Percentiles rank a stretch among this genome's conserved stretches.
Evolutionary conservation across 1,140 invertebrate genomes (phyloP).

Genomic region (Kradibia gibbosae): DNA sequence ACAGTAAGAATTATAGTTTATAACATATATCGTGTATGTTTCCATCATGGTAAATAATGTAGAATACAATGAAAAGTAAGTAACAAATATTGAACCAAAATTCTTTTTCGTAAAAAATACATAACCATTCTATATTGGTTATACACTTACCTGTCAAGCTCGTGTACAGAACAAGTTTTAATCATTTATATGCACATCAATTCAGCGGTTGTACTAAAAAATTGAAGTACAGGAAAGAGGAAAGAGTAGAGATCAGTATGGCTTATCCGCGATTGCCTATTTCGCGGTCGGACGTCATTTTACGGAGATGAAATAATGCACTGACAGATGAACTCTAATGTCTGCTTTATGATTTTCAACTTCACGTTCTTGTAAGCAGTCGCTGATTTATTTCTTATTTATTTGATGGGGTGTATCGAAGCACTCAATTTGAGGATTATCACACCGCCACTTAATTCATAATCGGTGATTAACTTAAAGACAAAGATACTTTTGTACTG

Average conservation of each 20-base stretch:
- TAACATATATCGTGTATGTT: background rate
- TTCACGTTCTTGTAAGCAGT: background rate
- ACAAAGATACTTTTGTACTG: too few relatives aligned
- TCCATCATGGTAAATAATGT: background rate
- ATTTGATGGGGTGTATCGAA: too few relatives aligned
- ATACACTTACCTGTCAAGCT: background rate
- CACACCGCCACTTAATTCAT: too few relatives aligned
- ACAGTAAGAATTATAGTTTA: background rate
- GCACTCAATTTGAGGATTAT: too few relatives aligned
- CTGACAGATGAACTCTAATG: background rate
- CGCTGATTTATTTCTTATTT: background rate
- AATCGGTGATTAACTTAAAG: too few relatives aligned
- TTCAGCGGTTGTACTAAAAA: slow-evolving; percentile 15
- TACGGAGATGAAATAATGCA: slow-evolving; percentile 44
- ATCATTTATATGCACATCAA: slow-evolving; percentile 17
- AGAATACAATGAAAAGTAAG: background rate
- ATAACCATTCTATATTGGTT: background rate
- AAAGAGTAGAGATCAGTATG: background rate
- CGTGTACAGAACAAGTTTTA: slow-evolving; percentile 30
- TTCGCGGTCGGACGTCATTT: slow-evolving; percentile 6
- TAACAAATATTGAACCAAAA: background rate
- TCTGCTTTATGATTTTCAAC: background rate
- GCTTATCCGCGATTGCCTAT: slow-evolving; percentile 32
- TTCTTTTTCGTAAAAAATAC: background rate
- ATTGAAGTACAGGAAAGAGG: slow-evolving; percentile 2